phyloP scores from a whole-genome alignment of 1,140 invertebrate species.

The Drosophila rufa region DNA sequence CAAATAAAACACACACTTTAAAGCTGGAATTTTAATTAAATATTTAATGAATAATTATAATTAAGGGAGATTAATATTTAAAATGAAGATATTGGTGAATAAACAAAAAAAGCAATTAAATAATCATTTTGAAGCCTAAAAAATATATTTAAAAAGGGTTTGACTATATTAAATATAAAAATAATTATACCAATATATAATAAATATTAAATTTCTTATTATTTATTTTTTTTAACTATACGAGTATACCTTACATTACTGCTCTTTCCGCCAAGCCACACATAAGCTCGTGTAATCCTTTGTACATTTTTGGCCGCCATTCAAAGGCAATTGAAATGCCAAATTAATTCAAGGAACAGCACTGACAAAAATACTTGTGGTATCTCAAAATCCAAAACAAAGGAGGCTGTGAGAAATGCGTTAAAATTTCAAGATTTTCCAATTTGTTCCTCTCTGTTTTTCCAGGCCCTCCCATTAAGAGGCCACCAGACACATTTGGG shows the following conservation, averaged over 20 bases:
- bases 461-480: no score
- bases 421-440: neutral
- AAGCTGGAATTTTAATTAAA: no score
- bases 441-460: neutral
- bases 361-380: neutral
- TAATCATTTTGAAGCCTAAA: no score
- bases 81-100: no score
- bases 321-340: conserved; percentile 53
- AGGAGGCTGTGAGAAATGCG: neutral
- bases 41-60: no score
- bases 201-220: no score
- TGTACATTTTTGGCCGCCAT: conserved; percentile 33
- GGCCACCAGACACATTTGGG: no score
- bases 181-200: neutral
- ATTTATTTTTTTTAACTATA: no score
- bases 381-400: no score
- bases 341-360: conserved; percentile 19
- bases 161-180: no score
- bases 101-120: neutral
- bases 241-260: neutral
- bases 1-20: no score
- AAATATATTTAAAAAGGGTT: neutral
- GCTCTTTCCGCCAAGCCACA: neutral
- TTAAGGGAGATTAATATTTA: no score
- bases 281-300: neutral